These are phyloP conservation scores for Dastarcus helophoroides DNA, from an alignment of 2,888 invertebrate species.

Conservation along the genomic window DNA sequence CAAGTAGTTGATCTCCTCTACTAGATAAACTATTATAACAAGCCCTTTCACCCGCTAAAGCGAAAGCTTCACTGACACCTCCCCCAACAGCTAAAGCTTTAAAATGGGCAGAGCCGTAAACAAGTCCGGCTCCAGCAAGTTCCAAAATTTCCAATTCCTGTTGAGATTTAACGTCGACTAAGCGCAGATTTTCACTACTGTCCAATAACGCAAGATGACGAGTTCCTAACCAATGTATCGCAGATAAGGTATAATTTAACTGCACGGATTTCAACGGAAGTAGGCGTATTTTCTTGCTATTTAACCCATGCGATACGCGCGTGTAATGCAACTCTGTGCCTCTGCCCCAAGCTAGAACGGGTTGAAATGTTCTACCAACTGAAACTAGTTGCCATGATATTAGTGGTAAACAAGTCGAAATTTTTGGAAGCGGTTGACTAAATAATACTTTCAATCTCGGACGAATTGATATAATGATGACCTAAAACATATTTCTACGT, in stretches of 20 bases:
- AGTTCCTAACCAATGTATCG: constrained; percentile 72
- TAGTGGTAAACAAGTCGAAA: constrained; percentile 70
- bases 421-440: constrained; percentile 61
- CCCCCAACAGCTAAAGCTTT: constrained; percentile 92
- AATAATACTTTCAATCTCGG: constrained; percentile 69
- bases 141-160: constrained; percentile 77
- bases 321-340: constrained; percentile 78
- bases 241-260: constrained; percentile 58
- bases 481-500: constrained; percentile 33
- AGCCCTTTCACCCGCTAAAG: constrained; percentile 60
- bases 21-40: constrained; percentile 63
- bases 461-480: constrained; percentile 66
- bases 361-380: constrained; percentile 62
- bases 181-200: constrained; percentile 70
- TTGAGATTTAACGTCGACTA: constrained; percentile 81
- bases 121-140: constrained; percentile 66
- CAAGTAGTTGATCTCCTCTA: constrained; percentile 54
- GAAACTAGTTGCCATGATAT: constrained; percentile 88
- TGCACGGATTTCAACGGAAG: constrained; percentile 59
- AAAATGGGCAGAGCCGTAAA: constrained; percentile 79
- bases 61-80: constrained; percentile 74
- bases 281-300: constrained; percentile 41
- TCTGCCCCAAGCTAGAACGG: constrained; percentile 82
- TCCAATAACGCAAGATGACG: constrained; percentile 78
- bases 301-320: constrained; percentile 46